These are phyloP conservation scores for Tricholaema leucomelas DNA, from an alignment of 2,113 vertebrate species.

Conservation along the genomic window DNA sequence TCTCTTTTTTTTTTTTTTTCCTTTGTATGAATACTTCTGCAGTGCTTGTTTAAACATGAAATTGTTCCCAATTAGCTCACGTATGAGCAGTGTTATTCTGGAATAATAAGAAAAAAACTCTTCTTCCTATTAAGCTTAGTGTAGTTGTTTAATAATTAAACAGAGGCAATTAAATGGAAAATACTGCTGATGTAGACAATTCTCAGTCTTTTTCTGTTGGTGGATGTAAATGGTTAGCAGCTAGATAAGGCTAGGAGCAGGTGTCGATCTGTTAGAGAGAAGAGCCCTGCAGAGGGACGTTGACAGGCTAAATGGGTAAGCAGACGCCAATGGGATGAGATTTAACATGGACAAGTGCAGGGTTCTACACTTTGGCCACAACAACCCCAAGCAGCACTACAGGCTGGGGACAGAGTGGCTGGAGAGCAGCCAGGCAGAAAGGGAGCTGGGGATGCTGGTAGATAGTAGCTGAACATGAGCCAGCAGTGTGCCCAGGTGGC, in stretches of 20 bases:
- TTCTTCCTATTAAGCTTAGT: background rate
- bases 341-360: too few species aligned
- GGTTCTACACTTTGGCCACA: too few species aligned
- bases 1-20: background rate
- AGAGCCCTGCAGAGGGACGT: too few species aligned
- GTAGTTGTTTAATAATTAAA: slow-evolving; percentile 47
- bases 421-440: too few species aligned
- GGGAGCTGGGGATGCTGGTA: too few species aligned
- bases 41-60: slow-evolving; percentile 15
- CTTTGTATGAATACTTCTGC: background rate
- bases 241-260: background rate
- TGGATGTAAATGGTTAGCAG: background rate
- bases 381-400: too few species aligned
- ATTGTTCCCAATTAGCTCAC: slow-evolving; percentile 11
- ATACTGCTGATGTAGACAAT: background rate
- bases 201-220: background rate
- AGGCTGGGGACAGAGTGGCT: too few species aligned
- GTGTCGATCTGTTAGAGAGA: too few species aligned
- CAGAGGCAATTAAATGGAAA: slow-evolving; percentile 32
- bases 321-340: too few species aligned
- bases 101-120: background rate
- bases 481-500: too few species aligned
- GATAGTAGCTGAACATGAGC: too few species aligned
- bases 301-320: too few species aligned
- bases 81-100: background rate